Percentiles rank a stretch among this genome's conserved stretches.
phyloP scores from a whole-genome alignment of 2,113 vertebrate genomes.

The Gallinago undulata region DNA sequence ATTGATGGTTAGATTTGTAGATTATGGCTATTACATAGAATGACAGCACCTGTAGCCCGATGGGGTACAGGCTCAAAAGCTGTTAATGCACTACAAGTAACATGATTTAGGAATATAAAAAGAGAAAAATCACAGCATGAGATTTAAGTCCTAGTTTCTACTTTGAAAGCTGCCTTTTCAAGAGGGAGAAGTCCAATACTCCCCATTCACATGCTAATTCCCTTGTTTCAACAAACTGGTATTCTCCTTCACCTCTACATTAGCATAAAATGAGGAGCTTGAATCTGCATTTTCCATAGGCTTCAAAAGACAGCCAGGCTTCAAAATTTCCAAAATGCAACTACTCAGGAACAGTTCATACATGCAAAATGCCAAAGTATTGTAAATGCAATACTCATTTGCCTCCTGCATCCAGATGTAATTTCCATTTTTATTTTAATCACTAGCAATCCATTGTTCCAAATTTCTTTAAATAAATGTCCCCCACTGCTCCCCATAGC shows the following conservation, averaged over 20 bases:
- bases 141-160: neutral
- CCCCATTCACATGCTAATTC: slow-evolving; percentile 53
- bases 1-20: neutral
- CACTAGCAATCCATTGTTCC: slow-evolving; percentile 44
- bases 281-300: slow-evolving; percentile 29
- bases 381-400: slow-evolving; percentile 45
- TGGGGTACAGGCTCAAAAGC: neutral
- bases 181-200: slow-evolving; percentile 8
- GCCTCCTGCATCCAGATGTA: slow-evolving; percentile 37
- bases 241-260: slow-evolving; percentile 37
- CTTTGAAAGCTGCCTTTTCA: slow-evolving; percentile 1
- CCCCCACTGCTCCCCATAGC: slow-evolving; percentile 34
- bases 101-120: slow-evolving; percentile 5
- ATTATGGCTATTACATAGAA: slow-evolving; percentile 8
- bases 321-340: slow-evolving; percentile 21
- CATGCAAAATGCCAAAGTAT: neutral
- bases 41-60: neutral
- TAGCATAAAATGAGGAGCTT: slow-evolving; percentile 35
- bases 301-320: slow-evolving; percentile 16
- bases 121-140: slow-evolving; percentile 8
- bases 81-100: slow-evolving; percentile 14
- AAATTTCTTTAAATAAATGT: slow-evolving; percentile 53
- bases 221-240: slow-evolving; percentile 44
- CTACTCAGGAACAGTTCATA: neutral
- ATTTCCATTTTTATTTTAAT: slow-evolving; percentile 63